Percentiles rank a stretch among this genome's conserved stretches.
These are phyloP conservation scores for Phenganax subtilis DNA, from an alignment of 92 coral and sea anemone species.

Conservation along the genomic window DNA sequence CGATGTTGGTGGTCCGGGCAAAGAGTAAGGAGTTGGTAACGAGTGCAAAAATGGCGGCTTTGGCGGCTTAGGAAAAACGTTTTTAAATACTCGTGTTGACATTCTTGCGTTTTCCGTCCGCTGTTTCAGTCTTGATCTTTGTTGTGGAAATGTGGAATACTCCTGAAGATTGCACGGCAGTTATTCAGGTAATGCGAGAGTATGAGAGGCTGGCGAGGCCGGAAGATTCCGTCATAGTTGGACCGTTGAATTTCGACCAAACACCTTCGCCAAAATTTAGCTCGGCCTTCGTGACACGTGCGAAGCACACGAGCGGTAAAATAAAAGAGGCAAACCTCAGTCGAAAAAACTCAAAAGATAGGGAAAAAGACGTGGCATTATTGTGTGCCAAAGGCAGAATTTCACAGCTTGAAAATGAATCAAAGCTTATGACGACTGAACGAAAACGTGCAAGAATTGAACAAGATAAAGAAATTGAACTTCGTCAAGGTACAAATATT, in stretches of 20 bases:
- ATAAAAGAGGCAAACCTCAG: constrained; percentile 2
- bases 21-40: too few species aligned
- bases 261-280: constrained; percentile 26
- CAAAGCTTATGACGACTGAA: constrained; percentile 58
- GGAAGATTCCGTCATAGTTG: constrained; percentile 48
- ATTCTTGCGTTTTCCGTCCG: too few species aligned
- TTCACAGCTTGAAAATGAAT: constrained; percentile 74
- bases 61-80: too few species aligned
- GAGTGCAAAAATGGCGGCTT: too few species aligned
- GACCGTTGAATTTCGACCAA: constrained; percentile 68
- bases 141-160: constrained; percentile 62
- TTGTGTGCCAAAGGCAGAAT: constrained; percentile 70
- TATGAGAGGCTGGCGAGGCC: constrained; percentile 69
- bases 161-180: constrained; percentile 97
- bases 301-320: constrained; percentile 28
- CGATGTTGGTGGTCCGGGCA: too few species aligned
- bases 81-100: too few species aligned
- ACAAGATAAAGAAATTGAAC: constrained; percentile 63
- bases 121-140: too few species aligned
- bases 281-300: constrained; percentile 9
- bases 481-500: constrained; percentile 39
- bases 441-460: constrained; percentile 80
- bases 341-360: constrained; percentile 42
- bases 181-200: constrained; percentile 83
- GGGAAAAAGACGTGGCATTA: constrained; percentile 78